Evolutionary conservation across 2,888 invertebrate genomes (phyloP), one percentile per base, ranked within the genome.

Genomic region (Cryptocheilus praepositus): DNA sequence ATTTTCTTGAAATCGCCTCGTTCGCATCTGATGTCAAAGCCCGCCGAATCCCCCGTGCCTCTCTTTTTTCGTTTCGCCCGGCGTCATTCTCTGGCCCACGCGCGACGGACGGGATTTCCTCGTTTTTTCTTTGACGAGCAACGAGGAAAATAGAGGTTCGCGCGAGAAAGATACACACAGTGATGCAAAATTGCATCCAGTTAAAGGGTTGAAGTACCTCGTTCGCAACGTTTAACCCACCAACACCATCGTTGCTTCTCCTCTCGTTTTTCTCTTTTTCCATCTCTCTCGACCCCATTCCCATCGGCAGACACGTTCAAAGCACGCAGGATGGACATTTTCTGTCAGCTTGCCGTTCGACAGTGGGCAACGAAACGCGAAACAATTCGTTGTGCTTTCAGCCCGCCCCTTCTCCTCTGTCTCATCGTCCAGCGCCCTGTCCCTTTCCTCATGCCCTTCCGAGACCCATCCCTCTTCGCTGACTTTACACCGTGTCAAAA

Each of bases 341-440:
- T 66, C 73, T 58, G 65, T 65, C 63, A 56, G 46, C 56, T 60
- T 46, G 60, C 71, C 61, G 71, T 67, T 71, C 74, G 70, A 71
- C 76, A 61, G 59, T 67, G 67, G 64, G 64, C 74, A 76, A 67
- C 74, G 74, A 76, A 77, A 77, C 76, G 76, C 71, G 71, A 76
- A 76, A 76, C 76, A 77, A 77, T 77, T 77, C 72, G 74, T 68
- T 69, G 59, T 60, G 60, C 25, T 58, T 36, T 36, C 36, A 11
- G 36, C 22, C 56, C 58, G 25, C 16, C 54, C 16, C 19, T 15
- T 1, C 52, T 2, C 16, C 36, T 43, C 36, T 51, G 44, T 36
- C 15, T 18, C 51, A 15, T 54, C 19, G 16, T 28, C 51, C 45
- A 19, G 44, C 52, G 11, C 36, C 8, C 52, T 44, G 46, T 46